Evolutionary conservation across 2,113 vertebrate genomes (phyloP), one percentile per base, ranked within the genome.

Genomic region (human): DNA sequence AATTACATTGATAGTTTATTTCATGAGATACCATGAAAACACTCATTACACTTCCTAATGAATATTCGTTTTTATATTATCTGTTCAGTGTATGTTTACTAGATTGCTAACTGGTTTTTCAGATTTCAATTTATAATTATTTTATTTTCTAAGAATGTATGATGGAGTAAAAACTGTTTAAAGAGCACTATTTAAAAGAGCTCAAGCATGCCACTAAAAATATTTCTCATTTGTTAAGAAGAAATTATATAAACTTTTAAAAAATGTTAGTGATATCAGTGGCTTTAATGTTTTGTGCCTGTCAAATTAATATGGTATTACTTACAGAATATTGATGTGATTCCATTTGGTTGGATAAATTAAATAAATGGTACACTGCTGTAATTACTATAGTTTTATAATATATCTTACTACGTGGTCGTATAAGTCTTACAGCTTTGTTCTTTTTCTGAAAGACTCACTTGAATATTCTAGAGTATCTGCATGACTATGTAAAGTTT

Each of bases 111-210:
- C 22, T 61, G 70, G 2, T 38, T 83, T 88, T 91, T 9, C 7
- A 61, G 18, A 80, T 95, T 91, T 64, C 64, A 5, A 79, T 35
- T 64, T 87, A 57, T 40, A 10, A 57, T 38, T 32, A 18, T 73
- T 92, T 90, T 76, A 50, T 79, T 84, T 93, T 84, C 40, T 80
- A 88, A 83, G 22, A 96, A 73, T 73, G 8, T 30, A 10, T 84
- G 14, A 78, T 81, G 16, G 90, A 87, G 8, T 43, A 88, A 86
- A 89, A 92, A 79, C 30, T 68, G 5, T n/a, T 23, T 9, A 1
- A 68, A 66, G 32, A 45, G 2, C 25, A 95, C n/a, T 83, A 64
- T 70, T 86, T 80, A 48, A 90, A 61, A 79, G 1, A 61, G 11
- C 20, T 83, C 84, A 94, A 61, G 17, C 8, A 40, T 81, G 23